Evolutionary conservation across 2,888 invertebrate genomes (phyloP).

Genomic region (Cephus runcator): DNA sequence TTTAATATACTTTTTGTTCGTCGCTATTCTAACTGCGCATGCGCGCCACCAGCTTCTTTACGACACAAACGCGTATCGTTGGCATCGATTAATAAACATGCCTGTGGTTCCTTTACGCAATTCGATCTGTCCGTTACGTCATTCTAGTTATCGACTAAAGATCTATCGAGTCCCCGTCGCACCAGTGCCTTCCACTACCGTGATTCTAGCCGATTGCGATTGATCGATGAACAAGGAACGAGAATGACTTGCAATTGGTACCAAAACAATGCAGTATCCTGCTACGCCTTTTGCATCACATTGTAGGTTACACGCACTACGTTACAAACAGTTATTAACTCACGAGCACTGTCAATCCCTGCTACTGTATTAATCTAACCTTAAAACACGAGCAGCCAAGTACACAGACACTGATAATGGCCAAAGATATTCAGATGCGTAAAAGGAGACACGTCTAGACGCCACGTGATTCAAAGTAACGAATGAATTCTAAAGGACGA

Average conservation of each 20-base stretch:
- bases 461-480: not conserved
- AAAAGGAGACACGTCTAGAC: not conserved
- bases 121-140: constrained; percentile 14
- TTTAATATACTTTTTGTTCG: not conserved
- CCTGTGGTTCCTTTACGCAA: constrained; percentile 7
- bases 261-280: not conserved
- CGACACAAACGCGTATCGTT: not conserved
- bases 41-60: not conserved
- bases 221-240: not conserved
- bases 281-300: not conserved
- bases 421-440: not conserved
- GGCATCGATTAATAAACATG: not conserved
- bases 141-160: not conserved
- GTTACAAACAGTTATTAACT: not conserved
- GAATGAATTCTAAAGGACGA: not conserved
- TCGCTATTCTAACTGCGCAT: not conserved
- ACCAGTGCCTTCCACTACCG: not conserved
- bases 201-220: not conserved
- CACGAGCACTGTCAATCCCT: not conserved
- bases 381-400: not conserved
- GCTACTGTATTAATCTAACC: not conserved
- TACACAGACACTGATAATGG: not conserved
- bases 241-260: not conserved
- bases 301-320: not conserved
- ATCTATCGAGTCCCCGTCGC: not conserved